Evolutionary conservation across 30 jellyfish, hydroid and myxozoan genomes (phyloP).

Genomic region (Turritopsis dohrnii): DNA sequence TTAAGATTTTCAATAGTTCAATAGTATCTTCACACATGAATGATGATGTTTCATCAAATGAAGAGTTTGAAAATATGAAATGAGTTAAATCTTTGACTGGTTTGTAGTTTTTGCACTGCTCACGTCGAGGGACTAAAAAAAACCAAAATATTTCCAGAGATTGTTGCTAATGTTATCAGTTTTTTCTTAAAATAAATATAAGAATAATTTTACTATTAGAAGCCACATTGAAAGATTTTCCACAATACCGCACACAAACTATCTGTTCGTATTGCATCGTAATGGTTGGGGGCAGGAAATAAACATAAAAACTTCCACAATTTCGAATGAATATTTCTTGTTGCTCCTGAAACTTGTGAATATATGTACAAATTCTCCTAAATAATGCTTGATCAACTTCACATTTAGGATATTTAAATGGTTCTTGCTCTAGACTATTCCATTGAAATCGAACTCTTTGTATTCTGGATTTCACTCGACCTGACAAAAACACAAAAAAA

Average conservation of each 20-base stretch:
- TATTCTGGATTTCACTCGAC: background rate
- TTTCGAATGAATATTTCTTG: slow-evolving; percentile 15
- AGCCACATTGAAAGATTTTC: background rate
- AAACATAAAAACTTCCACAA: slow-evolving; percentile 4
- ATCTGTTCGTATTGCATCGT: background rate
- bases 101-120: background rate
- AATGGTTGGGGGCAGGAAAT: background rate
- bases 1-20: too few species aligned
- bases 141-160: too few species aligned
- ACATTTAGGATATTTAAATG: background rate
- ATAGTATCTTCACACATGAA: background rate
- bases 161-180: too few species aligned
- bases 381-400: background rate
- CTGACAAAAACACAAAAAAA: background rate
- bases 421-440: too few species aligned
- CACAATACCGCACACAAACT: background rate
- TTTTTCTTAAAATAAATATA: too few species aligned
- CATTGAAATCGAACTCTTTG: background rate
- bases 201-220: background rate
- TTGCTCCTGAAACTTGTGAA: background rate
- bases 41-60: background rate
- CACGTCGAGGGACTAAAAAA: background rate
- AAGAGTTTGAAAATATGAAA: background rate
- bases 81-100: background rate
- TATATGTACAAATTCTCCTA: background rate